Conservation (phyloP, 2,888 invertebrate species). For the Ceramica pisi region DNA sequence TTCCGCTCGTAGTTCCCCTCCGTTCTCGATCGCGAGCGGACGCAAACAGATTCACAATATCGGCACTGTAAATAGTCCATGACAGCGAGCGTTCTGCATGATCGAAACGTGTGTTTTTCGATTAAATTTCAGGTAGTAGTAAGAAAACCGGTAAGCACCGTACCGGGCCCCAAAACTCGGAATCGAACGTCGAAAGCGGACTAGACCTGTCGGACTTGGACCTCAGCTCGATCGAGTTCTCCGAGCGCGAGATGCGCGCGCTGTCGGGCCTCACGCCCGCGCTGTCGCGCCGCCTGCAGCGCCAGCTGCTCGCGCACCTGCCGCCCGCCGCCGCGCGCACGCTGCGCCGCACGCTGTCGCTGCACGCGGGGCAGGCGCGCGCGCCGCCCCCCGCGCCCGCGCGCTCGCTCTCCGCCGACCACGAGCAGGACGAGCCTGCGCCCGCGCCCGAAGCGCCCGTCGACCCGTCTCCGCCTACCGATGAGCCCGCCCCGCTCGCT, state of each 20-base stretch:
- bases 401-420: conserved; percentile 4
- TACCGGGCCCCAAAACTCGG: conserved; percentile 71
- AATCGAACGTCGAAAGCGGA: conserved; percentile 76
- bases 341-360: conserved; percentile 92
- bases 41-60: conserved; percentile 51
- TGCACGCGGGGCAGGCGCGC: conserved; percentile 75
- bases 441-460: conserved; percentile 72
- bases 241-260: conserved; percentile 93
- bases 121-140: conserved; percentile 88
- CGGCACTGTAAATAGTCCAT: conserved; percentile 87
- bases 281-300: conserved; percentile 93
- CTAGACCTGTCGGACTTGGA: conserved; percentile 92
- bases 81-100: conserved; percentile 89
- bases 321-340: conserved; percentile 93
- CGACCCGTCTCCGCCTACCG: not conserved
- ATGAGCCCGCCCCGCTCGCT: conserved; percentile 2
- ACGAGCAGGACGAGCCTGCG: conserved; percentile 87
- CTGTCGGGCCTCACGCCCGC: conserved; percentile 93
- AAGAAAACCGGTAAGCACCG: conserved; percentile 84
- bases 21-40: conserved; percentile 55
- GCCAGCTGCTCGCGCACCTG: conserved; percentile 93
- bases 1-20: conserved; percentile 53
- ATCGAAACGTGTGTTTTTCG: conserved; percentile 90
- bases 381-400: conserved; percentile 62
- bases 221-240: conserved; percentile 92